Percentiles rank a stretch among this genome's conserved stretches.
Conservation (phyloP, 1,140 invertebrate species). For the Paraescarpia echinospica region DNA sequence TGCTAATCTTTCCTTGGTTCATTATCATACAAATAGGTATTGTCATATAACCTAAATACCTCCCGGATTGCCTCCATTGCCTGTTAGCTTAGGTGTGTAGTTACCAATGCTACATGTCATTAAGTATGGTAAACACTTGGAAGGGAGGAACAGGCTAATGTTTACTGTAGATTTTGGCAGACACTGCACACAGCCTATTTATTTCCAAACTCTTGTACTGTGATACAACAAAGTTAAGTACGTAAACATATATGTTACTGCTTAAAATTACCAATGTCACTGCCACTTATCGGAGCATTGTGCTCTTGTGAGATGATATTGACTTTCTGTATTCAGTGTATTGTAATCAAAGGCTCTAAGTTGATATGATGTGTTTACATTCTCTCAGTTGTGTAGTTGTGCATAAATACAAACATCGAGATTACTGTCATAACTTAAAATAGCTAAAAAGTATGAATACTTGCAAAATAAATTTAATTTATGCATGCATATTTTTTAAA, state of each 20-base stretch:
- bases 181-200: neutral
- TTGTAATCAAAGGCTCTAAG: neutral
- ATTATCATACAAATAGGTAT: constrained; percentile 2
- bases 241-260: neutral
- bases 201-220: neutral
- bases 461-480: neutral
- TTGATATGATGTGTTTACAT: neutral
- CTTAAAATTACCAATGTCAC: neutral
- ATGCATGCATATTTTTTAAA: neutral
- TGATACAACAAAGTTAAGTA: neutral
- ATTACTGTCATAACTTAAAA: neutral
- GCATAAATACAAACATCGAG: neutral
- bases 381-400: neutral
- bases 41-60: neutral
- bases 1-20: neutral
- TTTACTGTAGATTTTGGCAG: neutral
- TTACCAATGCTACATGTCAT: neutral
- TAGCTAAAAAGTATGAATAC: neutral
- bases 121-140: neutral
- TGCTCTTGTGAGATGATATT: neutral
- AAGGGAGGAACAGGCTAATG: neutral
- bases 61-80: neutral
- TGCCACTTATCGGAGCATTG: neutral
- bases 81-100: neutral
- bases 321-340: neutral